Evolutionary conservation across 1,140 invertebrate genomes (phyloP).

Genomic region (Bombus ignitus): DNA sequence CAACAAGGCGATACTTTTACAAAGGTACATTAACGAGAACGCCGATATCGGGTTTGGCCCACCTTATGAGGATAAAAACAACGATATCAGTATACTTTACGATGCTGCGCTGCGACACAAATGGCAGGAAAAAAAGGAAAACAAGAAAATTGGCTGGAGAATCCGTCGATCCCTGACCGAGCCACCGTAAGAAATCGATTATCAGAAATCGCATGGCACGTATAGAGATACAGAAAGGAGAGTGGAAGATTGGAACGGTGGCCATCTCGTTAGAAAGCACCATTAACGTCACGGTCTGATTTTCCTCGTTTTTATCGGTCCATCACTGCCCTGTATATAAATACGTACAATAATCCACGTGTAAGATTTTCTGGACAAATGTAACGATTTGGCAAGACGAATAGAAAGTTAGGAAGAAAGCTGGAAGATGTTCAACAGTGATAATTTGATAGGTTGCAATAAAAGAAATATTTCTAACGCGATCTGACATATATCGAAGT

Average conservation of each 20-base stretch:
- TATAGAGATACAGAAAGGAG: neutral
- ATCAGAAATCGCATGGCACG: constrained; percentile 38
- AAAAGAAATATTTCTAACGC: too few relatives aligned
- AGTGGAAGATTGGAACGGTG: neutral
- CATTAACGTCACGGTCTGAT: constrained; percentile 53
- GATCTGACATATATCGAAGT: too few relatives aligned
- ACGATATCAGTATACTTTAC: constrained; percentile 29
- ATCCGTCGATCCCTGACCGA: neutral
- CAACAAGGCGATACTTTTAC: constrained; percentile 7
- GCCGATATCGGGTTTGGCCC: neutral
- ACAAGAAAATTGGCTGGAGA: neutral
- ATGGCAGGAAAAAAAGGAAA: too few relatives aligned
- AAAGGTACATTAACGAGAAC: constrained; percentile 6
- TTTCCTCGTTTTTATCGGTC: constrained; percentile 45
- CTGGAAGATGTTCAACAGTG: neutral
- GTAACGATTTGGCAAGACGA: neutral
- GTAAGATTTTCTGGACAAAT: neutral
- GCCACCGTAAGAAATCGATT: constrained; percentile 38
- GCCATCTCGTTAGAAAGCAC: constrained; percentile 32
- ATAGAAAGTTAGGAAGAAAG: neutral
- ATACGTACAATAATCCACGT: neutral
- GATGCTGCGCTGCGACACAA: neutral
- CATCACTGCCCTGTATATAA: neutral
- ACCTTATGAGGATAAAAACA: constrained; percentile 27
- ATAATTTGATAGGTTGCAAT: too few relatives aligned